A percentile compares a stretch with the other conserved stretches of the same genome.
phyloP scores from a whole-genome alignment of 2,888 invertebrate species.

The Agrotis puta region DNA sequence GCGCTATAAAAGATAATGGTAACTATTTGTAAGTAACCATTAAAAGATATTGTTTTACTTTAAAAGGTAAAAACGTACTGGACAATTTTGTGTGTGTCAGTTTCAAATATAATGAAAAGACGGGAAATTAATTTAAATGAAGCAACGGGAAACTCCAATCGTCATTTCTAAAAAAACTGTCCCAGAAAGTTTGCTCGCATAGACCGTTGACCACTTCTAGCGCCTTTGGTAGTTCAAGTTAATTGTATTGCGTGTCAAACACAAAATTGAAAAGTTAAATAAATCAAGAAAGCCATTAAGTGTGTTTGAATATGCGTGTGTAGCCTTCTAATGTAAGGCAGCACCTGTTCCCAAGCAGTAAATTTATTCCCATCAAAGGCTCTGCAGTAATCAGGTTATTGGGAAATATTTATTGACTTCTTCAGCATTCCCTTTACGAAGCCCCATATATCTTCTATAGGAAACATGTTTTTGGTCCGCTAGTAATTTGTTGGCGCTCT shows the following conservation, averaged over 20 bases:
- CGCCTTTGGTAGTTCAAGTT: constrained; percentile 25
- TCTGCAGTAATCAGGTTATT: constrained; percentile 77
- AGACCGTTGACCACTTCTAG: constrained; percentile 12
- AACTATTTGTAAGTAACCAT: constrained; percentile 14
- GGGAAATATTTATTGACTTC: constrained; percentile 75
- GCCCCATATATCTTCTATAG: constrained; percentile 70
- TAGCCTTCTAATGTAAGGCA: constrained; percentile 45
- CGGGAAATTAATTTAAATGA: constrained; percentile 16
- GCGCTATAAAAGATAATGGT: constrained; percentile 24
- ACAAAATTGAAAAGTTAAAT: constrained; percentile 50
- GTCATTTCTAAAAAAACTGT: constrained; percentile 26
- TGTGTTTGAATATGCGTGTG: constrained; percentile 40
- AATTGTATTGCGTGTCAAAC: constrained; percentile 47
- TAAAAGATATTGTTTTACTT: background rate
- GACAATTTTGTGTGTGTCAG: background rate
- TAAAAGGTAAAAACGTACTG: background rate
- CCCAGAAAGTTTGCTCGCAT: constrained; percentile 44
- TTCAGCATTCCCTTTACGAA: constrained; percentile 63
- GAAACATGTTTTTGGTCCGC: constrained; percentile 72
- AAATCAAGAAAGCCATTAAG: constrained; percentile 53
- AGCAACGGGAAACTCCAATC: constrained; percentile 15
- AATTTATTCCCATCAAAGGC: constrained; percentile 70
- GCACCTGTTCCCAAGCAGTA: constrained; percentile 67
- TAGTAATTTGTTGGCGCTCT: constrained; percentile 74
- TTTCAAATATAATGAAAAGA: constrained; percentile 20